Evolutionary conservation across 1,140 invertebrate species (phyloP).

Genomic region (Drosophila athabasca): DNA sequence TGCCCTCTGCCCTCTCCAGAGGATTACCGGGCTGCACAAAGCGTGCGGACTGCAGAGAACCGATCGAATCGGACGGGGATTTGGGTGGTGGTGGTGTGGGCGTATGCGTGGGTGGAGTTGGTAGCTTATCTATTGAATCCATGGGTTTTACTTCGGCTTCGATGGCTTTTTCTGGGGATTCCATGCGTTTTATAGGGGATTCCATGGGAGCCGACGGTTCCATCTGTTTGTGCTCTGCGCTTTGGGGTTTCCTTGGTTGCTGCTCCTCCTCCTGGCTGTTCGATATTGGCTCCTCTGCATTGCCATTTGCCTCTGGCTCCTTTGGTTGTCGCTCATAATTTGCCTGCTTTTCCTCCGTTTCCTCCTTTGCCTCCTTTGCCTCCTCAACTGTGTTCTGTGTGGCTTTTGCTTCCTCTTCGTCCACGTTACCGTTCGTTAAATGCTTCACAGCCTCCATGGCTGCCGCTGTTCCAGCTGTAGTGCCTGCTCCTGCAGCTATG

Average conservation of each 20-base stretch:
- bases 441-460: slow-evolving; percentile 66
- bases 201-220: slow-evolving; percentile 25
- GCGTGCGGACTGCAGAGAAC: slow-evolving; percentile 34
- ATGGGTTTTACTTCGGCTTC: slow-evolving; percentile 22
- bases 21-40: slow-evolving; percentile 28
- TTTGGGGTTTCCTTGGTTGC: neutral
- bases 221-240: neutral
- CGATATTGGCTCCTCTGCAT: neutral
- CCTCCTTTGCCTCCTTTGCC: neutral
- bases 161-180: slow-evolving; percentile 7
- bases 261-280: neutral
- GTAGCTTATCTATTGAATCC: slow-evolving; percentile 39
- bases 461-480: slow-evolving; percentile 41
- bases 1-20: slow-evolving; percentile 15
- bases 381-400: neutral
- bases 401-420: slow-evolving; percentile 6
- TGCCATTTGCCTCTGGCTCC: slow-evolving; percentile 25
- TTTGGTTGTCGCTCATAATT: slow-evolving; percentile 1
- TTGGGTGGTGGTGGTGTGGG: slow-evolving; percentile 41
- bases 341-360: slow-evolving; percentile 16
- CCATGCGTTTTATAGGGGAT: slow-evolving; percentile 1
- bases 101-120: slow-evolving; percentile 50
- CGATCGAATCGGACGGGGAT: slow-evolving; percentile 51
- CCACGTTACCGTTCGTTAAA: slow-evolving; percentile 32
- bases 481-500: slow-evolving; percentile 23